Evolutionary conservation across 2,888 invertebrate genomes (phyloP).

Genomic region (Nowickia ferox): DNA sequence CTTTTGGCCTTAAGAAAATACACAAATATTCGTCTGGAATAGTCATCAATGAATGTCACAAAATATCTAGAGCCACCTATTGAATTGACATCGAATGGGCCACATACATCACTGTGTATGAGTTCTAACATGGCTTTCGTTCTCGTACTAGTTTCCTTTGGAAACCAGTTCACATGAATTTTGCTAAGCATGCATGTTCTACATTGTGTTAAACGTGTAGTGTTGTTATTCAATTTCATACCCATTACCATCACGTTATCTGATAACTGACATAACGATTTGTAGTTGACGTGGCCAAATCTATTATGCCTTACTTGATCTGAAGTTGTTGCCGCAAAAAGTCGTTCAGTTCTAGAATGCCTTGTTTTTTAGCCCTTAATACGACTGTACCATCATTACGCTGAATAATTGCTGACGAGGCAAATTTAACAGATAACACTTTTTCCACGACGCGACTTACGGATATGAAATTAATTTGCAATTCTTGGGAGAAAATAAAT

Average conservation of each 20-base stretch:
- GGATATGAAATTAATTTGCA: conserved; percentile 39
- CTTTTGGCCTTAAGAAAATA: conserved; percentile 55
- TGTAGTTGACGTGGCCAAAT: conserved; percentile 55
- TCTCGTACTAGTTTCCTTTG: conserved; percentile 31
- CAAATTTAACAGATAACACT: neutral
- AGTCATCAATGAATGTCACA: conserved; percentile 55
- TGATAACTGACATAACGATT: conserved; percentile 23
- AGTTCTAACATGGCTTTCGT: conserved; percentile 34
- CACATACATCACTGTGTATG: conserved; percentile 61
- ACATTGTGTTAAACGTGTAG: neutral
- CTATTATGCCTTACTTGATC: conserved; percentile 45
- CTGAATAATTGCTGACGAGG: conserved; percentile 5
- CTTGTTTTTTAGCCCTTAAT: conserved; percentile 13
- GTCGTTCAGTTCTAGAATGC: conserved; percentile 19
- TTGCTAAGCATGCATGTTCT: conserved; percentile 54
- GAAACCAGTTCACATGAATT: conserved; percentile 52
- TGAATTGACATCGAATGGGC: conserved; percentile 50
- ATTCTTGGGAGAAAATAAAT: neutral
- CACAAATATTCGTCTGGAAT: conserved; percentile 37
- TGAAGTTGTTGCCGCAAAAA: neutral
- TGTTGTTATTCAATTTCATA: conserved; percentile 9
- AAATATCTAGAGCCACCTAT: conserved; percentile 57
- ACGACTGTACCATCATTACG: conserved; percentile 7
- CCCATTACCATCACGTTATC: conserved; percentile 48
- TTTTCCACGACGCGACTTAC: conserved; percentile 28